phyloP scores from a whole-genome alignment of 2,113 vertebrate species.

The Coracopsis vasa region DNA sequence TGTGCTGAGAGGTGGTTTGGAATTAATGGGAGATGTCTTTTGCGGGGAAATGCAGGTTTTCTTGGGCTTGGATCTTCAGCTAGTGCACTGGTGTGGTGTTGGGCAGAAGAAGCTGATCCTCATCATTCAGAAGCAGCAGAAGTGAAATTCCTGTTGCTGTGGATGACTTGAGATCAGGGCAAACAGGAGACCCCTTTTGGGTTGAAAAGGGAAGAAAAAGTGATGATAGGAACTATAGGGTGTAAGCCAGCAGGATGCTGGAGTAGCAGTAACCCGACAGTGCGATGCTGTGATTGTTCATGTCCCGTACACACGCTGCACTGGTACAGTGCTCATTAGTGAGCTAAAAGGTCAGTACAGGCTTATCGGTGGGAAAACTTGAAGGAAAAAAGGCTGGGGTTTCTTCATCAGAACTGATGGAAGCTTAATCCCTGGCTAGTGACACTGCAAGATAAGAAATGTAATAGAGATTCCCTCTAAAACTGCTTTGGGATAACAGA shows the following conservation, averaged over 20 bases:
- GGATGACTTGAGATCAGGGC: background rate
- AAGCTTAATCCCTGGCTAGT: conserved; percentile 27
- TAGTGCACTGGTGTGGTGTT: background rate
- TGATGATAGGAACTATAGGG: background rate
- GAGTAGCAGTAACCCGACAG: background rate
- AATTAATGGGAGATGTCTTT: background rate
- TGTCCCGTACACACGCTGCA: fast-evolving
- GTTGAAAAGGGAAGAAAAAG: background rate
- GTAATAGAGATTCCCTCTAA: conserved; percentile 18
- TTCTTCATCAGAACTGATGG: background rate
- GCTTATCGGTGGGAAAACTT: conserved; percentile 30
- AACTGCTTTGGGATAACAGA: background rate
- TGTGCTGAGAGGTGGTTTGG: background rate
- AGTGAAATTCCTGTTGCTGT: background rate
- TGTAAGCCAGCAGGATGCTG: background rate
- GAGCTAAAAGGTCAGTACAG: conserved; percentile 3
- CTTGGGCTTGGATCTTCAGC: background rate
- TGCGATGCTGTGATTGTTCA: fast-evolving
- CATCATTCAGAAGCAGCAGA: fast-evolving
- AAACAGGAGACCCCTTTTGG: background rate
- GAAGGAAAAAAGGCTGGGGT: conserved; percentile 54
- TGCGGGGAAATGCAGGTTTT: background rate
- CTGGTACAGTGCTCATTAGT: background rate
- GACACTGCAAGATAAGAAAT: conserved; percentile 30
- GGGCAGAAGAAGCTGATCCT: background rate